Conservation (phyloP, 2,797 vertebrate species). For the Distichodus sexfasciatus region DNA sequence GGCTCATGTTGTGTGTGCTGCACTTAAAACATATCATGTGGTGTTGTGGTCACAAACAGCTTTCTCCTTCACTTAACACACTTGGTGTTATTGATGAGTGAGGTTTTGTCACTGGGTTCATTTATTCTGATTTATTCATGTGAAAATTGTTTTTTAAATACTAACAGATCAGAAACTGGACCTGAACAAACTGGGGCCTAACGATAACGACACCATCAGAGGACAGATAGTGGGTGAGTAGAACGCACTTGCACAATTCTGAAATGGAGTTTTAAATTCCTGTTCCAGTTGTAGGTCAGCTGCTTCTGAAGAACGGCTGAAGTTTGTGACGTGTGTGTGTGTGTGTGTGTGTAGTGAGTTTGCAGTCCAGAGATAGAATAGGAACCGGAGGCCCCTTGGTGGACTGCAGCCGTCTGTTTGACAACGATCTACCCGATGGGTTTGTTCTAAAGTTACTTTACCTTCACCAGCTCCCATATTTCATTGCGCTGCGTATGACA, state of each 20-base stretch:
- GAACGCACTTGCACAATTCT: not conserved
- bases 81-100: not conserved
- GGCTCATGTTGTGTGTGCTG: conserved; percentile 4
- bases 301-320: not conserved
- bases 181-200: conserved; percentile 97
- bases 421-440: conserved; percentile 97
- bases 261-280: no score
- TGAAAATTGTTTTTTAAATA: conserved; percentile 13
- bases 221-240: conserved; percentile 96
- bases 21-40: no score
- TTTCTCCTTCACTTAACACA: not conserved
- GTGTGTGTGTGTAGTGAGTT: conserved; percentile 83
- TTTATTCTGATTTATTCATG: not conserved
- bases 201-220: conserved; percentile 93
- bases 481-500: not conserved
- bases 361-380: conserved; percentile 95
- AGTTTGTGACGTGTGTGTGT: not conserved
- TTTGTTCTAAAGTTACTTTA: not conserved
- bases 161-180: conserved; percentile 95
- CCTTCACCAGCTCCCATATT: not conserved
- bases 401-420: conserved; percentile 93
- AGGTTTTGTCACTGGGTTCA: not conserved
- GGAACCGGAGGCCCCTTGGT: conserved; percentile 91
- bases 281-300: no score
- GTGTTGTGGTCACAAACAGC: no score